Conservation (phyloP, 1,140 invertebrate genomes). For the Cydia splendana region DNA sequence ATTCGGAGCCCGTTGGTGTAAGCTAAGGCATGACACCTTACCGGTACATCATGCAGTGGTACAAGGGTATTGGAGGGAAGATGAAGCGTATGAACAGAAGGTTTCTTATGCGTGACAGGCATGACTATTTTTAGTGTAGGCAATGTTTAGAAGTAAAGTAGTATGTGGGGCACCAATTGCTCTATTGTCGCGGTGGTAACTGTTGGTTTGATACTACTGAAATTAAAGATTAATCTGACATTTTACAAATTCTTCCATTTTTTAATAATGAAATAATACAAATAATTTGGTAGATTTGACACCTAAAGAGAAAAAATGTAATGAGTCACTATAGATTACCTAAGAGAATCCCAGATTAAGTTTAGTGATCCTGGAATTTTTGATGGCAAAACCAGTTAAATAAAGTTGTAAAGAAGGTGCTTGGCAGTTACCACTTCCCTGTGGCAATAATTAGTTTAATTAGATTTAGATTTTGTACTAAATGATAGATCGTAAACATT, state of each 20-base stretch:
- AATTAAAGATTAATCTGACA: too few species aligned
- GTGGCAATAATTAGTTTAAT: not conserved
- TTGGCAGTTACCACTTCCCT: not conserved
- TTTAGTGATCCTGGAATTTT: not conserved
- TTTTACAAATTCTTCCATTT: too few species aligned
- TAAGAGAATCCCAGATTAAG: too few species aligned
- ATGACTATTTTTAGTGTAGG: not conserved
- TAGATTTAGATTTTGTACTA: not conserved
- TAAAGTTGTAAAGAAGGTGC: not conserved
- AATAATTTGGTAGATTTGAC: too few species aligned
- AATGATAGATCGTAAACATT: too few species aligned
- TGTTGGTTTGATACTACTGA: not conserved
- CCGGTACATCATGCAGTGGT: constrained; percentile 40
- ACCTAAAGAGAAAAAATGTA: too few species aligned
- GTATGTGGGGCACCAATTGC: not conserved
- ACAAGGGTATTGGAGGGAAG: constrained; percentile 65
- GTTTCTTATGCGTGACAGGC: constrained; percentile 60
- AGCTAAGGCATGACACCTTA: constrained; percentile 83
- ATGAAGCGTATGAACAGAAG: constrained; percentile 69
- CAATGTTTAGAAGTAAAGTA: not conserved
- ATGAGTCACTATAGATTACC: too few species aligned
- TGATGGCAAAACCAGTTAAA: not conserved
- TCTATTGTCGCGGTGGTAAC: not conserved
- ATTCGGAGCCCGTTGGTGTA: constrained; percentile 85
- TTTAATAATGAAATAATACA: too few species aligned